Percentiles rank a stretch among this genome's conserved stretches.
These are phyloP conservation scores for Discoglossus pictus DNA, from an alignment of 2,797 vertebrate genomes.

Conservation along the genomic window DNA sequence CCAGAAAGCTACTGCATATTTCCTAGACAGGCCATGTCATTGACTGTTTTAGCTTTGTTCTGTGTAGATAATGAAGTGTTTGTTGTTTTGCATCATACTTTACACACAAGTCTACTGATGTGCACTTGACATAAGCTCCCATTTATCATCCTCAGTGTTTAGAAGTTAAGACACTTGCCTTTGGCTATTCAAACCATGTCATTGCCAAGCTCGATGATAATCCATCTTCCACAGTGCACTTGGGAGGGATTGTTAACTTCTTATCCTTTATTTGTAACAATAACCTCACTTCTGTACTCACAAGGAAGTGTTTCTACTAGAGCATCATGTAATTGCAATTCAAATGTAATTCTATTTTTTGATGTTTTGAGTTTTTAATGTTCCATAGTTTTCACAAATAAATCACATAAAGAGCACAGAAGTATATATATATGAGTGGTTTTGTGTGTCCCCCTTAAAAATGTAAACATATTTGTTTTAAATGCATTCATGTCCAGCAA, in stretches of 20 bases:
- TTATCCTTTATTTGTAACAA: no score
- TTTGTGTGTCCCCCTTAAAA: no score
- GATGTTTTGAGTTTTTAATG: no score
- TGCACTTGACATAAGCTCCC: background rate
- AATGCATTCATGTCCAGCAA: no score
- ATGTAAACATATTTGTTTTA: no score
- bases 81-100: background rate
- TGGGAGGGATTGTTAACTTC: background rate
- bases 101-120: background rate
- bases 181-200: conserved; percentile 5
- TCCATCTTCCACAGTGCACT: background rate
- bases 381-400: no score
- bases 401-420: no score
- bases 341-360: no score
- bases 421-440: no score
- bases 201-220: background rate
- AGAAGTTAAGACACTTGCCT: background rate
- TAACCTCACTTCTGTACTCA: background rate
- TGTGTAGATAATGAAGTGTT: background rate
- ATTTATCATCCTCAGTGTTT: conserved; percentile 13
- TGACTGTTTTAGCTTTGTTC: background rate
- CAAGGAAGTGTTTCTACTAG: background rate
- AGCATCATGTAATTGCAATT: no score
- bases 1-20: no score
- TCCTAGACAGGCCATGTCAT: no score